These are phyloP conservation scores for Drosophila triauraria DNA, from an alignment of 1,140 invertebrate species.

Conservation along the genomic window DNA sequence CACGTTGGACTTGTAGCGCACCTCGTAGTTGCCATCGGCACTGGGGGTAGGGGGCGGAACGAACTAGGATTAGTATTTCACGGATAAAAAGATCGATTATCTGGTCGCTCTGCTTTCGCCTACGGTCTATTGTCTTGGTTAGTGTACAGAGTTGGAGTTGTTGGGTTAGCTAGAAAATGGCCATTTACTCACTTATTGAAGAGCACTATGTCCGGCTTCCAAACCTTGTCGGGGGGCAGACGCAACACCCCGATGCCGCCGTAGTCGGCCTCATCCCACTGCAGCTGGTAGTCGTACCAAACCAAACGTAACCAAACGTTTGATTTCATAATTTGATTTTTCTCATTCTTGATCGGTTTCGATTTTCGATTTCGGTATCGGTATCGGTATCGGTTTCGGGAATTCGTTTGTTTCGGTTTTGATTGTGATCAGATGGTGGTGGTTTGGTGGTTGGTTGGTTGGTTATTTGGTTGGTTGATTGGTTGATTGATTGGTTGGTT, in stretches of 20 bases:
- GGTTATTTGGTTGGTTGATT: conserved; percentile 40
- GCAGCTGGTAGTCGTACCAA: conserved; percentile 99
- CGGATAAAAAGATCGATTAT: neutral
- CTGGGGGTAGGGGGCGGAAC: conserved; percentile 85
- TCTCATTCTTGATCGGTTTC: conserved; percentile 93
- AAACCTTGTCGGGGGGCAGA: conserved; percentile 99
- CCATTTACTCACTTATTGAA: conserved; percentile 97
- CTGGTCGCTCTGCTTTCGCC: conserved; percentile 29
- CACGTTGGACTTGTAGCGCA: conserved; percentile 98
- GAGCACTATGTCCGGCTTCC: conserved; percentile 99
- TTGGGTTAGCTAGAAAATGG: conserved; percentile 40
- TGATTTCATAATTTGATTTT: conserved; percentile 99
- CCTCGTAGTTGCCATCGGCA: conserved; percentile 98
- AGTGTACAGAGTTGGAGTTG: conserved; percentile 52
- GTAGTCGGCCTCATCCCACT: conserved; percentile 99
- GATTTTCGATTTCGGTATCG: conserved; percentile 50
- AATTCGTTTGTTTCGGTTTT: conserved; percentile 48
- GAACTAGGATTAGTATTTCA: conserved; percentile 7
- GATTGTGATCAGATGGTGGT: conserved; percentile 63
- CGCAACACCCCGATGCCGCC: conserved; percentile 98
- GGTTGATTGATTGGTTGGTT: conserved; percentile 29
- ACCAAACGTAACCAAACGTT: conserved; percentile 98
- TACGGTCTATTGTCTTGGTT: conserved; percentile 35
- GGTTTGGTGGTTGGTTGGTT: conserved; percentile 52
- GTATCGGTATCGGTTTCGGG: conserved; percentile 42